Evolutionary conservation across 2,113 vertebrate species (phyloP), one percentile per base, ranked within the genome.

Genomic region (Upupa epops): DNA sequence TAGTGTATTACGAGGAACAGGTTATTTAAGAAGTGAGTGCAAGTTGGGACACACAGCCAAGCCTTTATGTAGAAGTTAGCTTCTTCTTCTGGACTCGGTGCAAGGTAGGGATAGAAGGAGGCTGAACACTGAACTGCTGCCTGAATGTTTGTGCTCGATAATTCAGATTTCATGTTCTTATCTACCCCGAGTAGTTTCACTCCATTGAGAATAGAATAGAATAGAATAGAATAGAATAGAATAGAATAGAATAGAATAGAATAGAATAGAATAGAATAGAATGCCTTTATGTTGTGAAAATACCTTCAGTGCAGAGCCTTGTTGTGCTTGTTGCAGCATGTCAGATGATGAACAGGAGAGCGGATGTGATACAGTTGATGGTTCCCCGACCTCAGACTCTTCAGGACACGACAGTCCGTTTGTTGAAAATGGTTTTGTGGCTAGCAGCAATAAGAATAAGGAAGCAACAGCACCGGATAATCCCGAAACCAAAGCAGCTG

Each of bases 341-440:
- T 99, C 99, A 13, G 99, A 99, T 40, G 99, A 99, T 1, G 99
- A 99, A 59, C 98, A 98, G 85, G 99, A 99, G 92, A 99, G 98
- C 29, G 98, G 98, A 25, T 99, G 99, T 93, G 99, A 99, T 91
- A 98, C 98, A 0, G 99, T 99, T 93, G 98, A 99, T 81, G 98
- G 98, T 91, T 99, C 98, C 28, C 98, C 99, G 59, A 94, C 98
- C 25, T 99, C 99, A 3, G 98, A 99, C 60, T 98, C 98, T 72
- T 99, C 98, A 3, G 98, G 98, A 66, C 98, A 97, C 2, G 98
- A 97, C 94, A 99, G 98, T 96, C 98, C 98, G 2, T 99, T 99
- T 96, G 91, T 97, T 82, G 98, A 98, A 94, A 97, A 96, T 31
- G 97, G 96, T 74, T 99, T 98, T 97, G 98, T 98, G n/a, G 94